Evolutionary conservation across 2,113 vertebrate species (phyloP).

Genomic region (Chionomys nivalis): DNA sequence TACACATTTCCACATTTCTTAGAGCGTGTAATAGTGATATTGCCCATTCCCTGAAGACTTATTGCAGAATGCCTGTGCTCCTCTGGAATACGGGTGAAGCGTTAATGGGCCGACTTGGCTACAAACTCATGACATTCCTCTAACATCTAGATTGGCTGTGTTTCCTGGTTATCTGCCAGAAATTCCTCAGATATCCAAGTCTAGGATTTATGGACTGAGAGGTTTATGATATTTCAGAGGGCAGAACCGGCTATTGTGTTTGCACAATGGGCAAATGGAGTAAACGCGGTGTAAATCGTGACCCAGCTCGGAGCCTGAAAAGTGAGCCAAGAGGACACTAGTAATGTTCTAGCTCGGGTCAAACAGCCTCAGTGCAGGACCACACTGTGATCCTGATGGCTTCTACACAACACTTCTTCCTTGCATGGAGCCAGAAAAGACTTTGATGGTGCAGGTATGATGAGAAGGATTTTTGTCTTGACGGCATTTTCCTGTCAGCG

Average conservation of each 20-base stretch:
- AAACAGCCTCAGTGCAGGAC: background rate
- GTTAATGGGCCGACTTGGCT: constrained; percentile 82
- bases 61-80: constrained; percentile 42
- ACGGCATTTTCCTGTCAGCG: background rate
- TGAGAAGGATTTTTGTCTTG: background rate
- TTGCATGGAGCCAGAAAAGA: background rate
- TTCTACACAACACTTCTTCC: background rate
- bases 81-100: constrained; percentile 79
- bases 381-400: background rate
- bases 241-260: constrained; percentile 73
- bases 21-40: constrained; percentile 43
- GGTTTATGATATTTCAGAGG: constrained; percentile 74
- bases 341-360: constrained; percentile 19
- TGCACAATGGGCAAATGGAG: constrained; percentile 62
- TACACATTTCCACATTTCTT: constrained; percentile 49
- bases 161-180: constrained; percentile 82
- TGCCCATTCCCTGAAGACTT: constrained; percentile 40
- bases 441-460: background rate
- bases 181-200: constrained; percentile 84
- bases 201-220: constrained; percentile 84
- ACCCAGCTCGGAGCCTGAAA: background rate
- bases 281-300: constrained; percentile 41
- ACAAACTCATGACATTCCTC: constrained; percentile 80
- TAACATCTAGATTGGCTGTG: constrained; percentile 83
- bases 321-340: background rate